phyloP scores from a whole-genome alignment of 2,888 invertebrate genomes.

The Meandrusa payeni region DNA sequence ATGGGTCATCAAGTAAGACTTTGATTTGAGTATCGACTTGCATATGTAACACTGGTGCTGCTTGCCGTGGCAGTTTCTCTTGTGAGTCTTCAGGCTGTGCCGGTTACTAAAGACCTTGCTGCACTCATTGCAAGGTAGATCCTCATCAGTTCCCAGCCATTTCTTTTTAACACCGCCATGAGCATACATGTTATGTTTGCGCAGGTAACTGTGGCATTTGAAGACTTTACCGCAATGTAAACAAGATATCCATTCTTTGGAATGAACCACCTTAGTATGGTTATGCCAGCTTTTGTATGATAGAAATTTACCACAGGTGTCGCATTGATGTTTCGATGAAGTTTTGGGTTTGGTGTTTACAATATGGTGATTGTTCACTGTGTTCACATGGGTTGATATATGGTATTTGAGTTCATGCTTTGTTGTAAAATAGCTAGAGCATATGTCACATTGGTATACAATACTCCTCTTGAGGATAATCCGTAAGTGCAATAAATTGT shows the following conservation, averaged over 20 bases:
- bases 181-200: slow-evolving; percentile 27
- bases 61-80: slow-evolving; percentile 37
- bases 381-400: slow-evolving; percentile 17
- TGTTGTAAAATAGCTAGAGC: slow-evolving; percentile 14
- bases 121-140: slow-evolving; percentile 33
- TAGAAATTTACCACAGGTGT: slow-evolving; percentile 31
- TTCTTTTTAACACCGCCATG: slow-evolving; percentile 22
- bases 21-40: slow-evolving; percentile 35
- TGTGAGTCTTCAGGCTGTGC: slow-evolving; percentile 35
- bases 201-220: slow-evolving; percentile 28
- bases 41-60: slow-evolving; percentile 36
- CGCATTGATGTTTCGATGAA: slow-evolving; percentile 26
- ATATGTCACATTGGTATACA: slow-evolving; percentile 27
- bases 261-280: slow-evolving; percentile 35
- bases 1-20: slow-evolving; percentile 35
- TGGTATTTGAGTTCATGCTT: slow-evolving; percentile 22
- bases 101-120: slow-evolving; percentile 27
- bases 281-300: slow-evolving; percentile 34
- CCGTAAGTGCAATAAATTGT: slow-evolving; percentile 35
- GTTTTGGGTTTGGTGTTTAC: slow-evolving; percentile 1
- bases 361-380: not conserved
- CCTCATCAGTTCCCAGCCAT: slow-evolving; percentile 13
- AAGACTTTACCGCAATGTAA: slow-evolving; percentile 25
- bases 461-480: slow-evolving; percentile 25
- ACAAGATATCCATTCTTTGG: slow-evolving; percentile 19